A percentile compares a stretch with the other conserved stretches of the same genome.
Conservation (phyloP, 2,888 invertebrate genomes). For the Piscicola geometra region DNA sequence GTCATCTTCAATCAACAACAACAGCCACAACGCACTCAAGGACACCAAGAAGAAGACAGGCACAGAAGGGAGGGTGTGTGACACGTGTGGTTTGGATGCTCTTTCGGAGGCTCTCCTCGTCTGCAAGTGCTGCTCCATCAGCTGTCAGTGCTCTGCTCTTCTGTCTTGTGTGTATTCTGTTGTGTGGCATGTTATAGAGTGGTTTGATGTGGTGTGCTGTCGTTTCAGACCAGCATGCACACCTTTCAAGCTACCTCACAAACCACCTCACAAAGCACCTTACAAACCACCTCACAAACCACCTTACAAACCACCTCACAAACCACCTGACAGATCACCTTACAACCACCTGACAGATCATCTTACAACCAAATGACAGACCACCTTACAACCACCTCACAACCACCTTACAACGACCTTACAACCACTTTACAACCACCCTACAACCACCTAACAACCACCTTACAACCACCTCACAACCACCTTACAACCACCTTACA, state of each 20-base stretch:
- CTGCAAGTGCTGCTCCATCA: constrained; percentile 22
- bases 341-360: not conserved
- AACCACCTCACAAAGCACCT: not conserved
- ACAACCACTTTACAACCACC: constrained; percentile 25
- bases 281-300: not conserved
- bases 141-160: constrained; percentile 15
- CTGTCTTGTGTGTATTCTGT: not conserved
- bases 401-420: too few relatives aligned
- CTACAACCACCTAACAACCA: not conserved
- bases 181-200: too few relatives aligned
- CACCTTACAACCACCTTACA: not conserved
- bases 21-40: too few relatives aligned
- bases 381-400: not conserved
- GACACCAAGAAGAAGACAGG: too few relatives aligned
- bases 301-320: not conserved
- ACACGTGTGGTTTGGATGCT: constrained; percentile 9
- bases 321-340: not conserved
- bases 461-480: not conserved
- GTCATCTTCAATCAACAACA: too few relatives aligned
- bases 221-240: too few relatives aligned
- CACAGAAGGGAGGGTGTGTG: not conserved
- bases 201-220: too few relatives aligned
- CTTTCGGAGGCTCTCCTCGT: not conserved
- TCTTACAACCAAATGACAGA: not conserved
- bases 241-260: too few relatives aligned